Percentiles rank a stretch among this genome's conserved stretches.
These are phyloP conservation scores for Craniophora ligustri DNA, from an alignment of 2,888 invertebrate species.

Conservation along the genomic window DNA sequence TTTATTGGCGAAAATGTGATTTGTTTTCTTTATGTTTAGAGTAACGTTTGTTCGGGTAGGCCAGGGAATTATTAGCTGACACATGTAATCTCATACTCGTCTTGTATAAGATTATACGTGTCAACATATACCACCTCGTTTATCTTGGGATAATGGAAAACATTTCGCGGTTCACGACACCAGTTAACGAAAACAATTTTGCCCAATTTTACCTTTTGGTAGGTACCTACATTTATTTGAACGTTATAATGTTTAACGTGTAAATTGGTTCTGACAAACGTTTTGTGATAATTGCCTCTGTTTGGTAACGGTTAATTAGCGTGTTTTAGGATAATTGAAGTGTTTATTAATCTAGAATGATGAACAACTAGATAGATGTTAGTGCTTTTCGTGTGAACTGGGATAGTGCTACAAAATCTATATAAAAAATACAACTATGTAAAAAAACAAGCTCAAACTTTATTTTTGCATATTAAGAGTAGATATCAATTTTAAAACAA, in stretches of 20 bases:
- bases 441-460: too few relatives aligned
- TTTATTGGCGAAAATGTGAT: constrained; percentile 34
- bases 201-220: constrained; percentile 62
- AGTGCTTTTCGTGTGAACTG: neutral
- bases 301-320: constrained; percentile 40
- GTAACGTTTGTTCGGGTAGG: constrained; percentile 34
- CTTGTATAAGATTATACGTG: constrained; percentile 80
- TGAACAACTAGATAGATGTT: too few relatives aligned
- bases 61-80: constrained; percentile 70
- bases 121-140: constrained; percentile 75
- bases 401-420: too few relatives aligned
- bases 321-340: constrained; percentile 27
- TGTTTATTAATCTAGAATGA: constrained; percentile 15
- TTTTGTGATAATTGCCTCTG: constrained; percentile 42
- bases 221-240: constrained; percentile 48
- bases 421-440: too few relatives aligned
- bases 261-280: constrained; percentile 45
- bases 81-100: constrained; percentile 78
- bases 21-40: constrained; percentile 45
- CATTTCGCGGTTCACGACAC: constrained; percentile 61
- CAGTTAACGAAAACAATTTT: constrained; percentile 65
- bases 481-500: neutral
- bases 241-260: constrained; percentile 46
- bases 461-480: too few relatives aligned
- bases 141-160: constrained; percentile 77